phyloP scores from a whole-genome alignment of 2,797 vertebrate genomes.

The Iguana delicatissima region DNA sequence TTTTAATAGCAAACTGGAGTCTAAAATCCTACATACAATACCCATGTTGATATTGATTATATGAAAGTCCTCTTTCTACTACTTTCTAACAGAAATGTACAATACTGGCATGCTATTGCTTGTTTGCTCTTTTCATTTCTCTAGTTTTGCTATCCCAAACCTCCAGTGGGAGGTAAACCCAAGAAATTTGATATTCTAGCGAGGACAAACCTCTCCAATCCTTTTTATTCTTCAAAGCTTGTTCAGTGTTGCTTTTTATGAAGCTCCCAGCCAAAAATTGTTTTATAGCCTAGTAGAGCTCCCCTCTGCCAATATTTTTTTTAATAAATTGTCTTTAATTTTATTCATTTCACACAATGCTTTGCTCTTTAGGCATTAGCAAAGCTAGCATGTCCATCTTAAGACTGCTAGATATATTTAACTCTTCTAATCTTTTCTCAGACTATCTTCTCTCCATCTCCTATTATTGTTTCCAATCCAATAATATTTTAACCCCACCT shows the following conservation, averaged over 20 bases:
- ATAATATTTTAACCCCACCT: slow-evolving; percentile 27
- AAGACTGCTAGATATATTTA: slow-evolving; percentile 42
- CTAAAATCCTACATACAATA: neutral
- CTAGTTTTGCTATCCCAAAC: neutral
- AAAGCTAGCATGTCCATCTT: slow-evolving; percentile 29
- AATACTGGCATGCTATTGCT: neutral
- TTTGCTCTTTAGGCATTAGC: slow-evolving; percentile 46
- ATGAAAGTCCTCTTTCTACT: neutral
- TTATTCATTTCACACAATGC: slow-evolving; percentile 13
- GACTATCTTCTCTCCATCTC: slow-evolving; percentile 20
- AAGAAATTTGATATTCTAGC: slow-evolving; percentile 20
- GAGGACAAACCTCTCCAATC: slow-evolving; percentile 33
- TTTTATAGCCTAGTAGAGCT: slow-evolving; percentile 29
- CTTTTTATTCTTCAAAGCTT: slow-evolving; percentile 29
- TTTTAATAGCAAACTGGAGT: neutral
- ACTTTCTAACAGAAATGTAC: neutral
- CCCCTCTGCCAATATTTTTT: slow-evolving; percentile 15
- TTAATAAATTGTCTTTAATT: slow-evolving; percentile 44
- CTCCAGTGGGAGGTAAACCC: slow-evolving; percentile 1
- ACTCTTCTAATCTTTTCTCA: slow-evolving; percentile 40
- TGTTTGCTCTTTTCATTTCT: slow-evolving; percentile 6
- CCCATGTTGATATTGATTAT: neutral
- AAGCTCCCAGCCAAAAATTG: neutral
- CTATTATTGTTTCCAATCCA: slow-evolving; percentile 38
- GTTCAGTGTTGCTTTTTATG: slow-evolving; percentile 7